Base-by-base conservation (phyloP, 2,888 invertebrate genomes). In the Caenorhabditis sp. region DNA sequence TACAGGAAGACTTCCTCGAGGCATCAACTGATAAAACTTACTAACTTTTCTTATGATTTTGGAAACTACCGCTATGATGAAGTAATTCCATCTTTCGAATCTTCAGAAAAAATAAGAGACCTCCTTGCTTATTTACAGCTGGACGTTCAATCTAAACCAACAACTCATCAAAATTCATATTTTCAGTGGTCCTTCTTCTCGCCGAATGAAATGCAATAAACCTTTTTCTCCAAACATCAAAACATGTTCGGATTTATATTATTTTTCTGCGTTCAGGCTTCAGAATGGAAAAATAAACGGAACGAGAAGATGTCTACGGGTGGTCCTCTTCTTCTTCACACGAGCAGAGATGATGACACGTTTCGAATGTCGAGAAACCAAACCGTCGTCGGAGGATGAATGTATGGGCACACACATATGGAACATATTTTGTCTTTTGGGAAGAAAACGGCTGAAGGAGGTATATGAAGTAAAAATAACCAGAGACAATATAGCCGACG, bases 341-440 rank as follows among this genome's bases (percentile, higher is more conserved):
- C 44, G 35, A 24, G 26, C 22, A 31, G 58, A 59, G 58, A 75
- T 75, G 66, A 75, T 75, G 74, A 74, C 73, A 63, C 63, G 73
- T 74, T 63, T 47, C n/a, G 16, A 63, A 64, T 35, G 54, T 38
- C 38, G 16, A 6, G 44, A 59, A 63, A 26, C 38, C 41, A 54
- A 49, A 68, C 28, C 68, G 64, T 68, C 54, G 51, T 68, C 38
- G 38, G 63, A 61, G 41, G 68, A 68, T 68, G 54, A 68, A 63
- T 63, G 54, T 26, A 26, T 54, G 59, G 41, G 68, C 47, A 47
- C 47, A 31, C 74, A 35, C 75, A 76, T 44, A 68, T 76, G 75
- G 66, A 76, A 76, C 75, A 66, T 59, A 68, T 58, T 54, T 38
- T 64, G 35, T 22, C 3, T 1, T 24, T 38, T n/a, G 1, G 7